Conservation (phyloP, 1,140 invertebrate genomes). For the Heliconius congener region DNA sequence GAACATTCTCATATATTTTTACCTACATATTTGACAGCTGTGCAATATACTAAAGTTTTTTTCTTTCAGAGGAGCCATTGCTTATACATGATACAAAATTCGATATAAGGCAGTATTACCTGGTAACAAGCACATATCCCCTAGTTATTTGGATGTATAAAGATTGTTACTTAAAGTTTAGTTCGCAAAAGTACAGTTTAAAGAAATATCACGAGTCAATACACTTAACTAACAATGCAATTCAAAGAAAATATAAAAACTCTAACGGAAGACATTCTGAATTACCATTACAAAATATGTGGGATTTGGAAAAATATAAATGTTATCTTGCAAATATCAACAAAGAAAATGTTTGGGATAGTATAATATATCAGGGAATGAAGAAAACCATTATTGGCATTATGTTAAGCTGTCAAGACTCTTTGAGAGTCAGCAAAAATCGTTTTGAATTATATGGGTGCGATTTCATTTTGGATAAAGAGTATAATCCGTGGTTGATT, state of each 20-base stretch:
- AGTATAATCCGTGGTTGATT: slow-evolving; percentile 94
- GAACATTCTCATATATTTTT: not conserved
- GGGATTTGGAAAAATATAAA: slow-evolving; percentile 90
- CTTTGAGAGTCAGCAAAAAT: slow-evolving; percentile 88
- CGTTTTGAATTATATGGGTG: slow-evolving; percentile 96
- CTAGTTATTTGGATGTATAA: slow-evolving; percentile 95
- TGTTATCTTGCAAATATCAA: slow-evolving; percentile 83
- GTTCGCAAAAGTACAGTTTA: slow-evolving; percentile 92
- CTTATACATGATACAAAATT: slow-evolving; percentile 95
- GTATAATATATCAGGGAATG: slow-evolving; percentile 92
- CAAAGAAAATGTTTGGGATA: slow-evolving; percentile 81
- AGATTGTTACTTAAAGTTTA: slow-evolving; percentile 93
- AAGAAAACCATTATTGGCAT: slow-evolving; percentile 90
- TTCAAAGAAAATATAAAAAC: slow-evolving; percentile 93
- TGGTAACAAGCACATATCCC: slow-evolving; percentile 90
- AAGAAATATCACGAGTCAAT: slow-evolving; percentile 93
- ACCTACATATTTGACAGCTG: not conserved
- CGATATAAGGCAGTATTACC: slow-evolving; percentile 94
- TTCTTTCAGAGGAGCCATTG: slow-evolving; percentile 87
- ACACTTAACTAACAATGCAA: slow-evolving; percentile 95
- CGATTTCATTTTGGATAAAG: slow-evolving; percentile 94
- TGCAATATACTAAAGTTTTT: not conserved
- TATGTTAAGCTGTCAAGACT: slow-evolving; percentile 89
- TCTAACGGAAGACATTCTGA: slow-evolving; percentile 83
- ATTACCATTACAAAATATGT: slow-evolving; percentile 91